Percentiles rank a stretch among this genome's conserved stretches.
Conservation (phyloP, 1,140 invertebrate genomes). For the Diuraphis noxia region DNA sequence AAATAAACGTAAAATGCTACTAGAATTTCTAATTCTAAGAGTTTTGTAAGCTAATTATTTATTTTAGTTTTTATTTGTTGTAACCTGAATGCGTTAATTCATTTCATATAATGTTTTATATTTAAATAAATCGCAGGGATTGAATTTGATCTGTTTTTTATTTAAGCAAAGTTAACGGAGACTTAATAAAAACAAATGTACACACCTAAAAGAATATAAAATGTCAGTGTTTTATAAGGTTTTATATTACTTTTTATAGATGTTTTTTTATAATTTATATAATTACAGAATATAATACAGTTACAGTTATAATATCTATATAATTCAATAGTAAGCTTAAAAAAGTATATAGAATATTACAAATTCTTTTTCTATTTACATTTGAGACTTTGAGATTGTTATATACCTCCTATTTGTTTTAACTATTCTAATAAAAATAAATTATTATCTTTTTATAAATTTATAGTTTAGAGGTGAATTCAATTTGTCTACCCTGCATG, state of each 20-base stretch:
- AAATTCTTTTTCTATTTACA: background rate
- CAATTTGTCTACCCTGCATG: background rate
- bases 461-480: background rate
- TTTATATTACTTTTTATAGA: background rate
- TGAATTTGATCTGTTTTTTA: background rate
- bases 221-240: background rate
- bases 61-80: background rate
- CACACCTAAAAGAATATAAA: background rate
- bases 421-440: background rate
- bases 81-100: background rate
- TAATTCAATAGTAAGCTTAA: background rate
- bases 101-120: background rate
- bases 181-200: background rate
- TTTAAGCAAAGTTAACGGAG: background rate
- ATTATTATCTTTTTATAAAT: background rate
- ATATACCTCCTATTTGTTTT: too few relatives aligned
- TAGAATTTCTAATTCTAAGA: too few relatives aligned
- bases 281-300: too few relatives aligned
- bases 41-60: background rate
- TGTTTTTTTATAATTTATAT: background rate
- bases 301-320: background rate
- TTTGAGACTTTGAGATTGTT: background rate
- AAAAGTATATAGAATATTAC: background rate
- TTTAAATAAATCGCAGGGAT: background rate
- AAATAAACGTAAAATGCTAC: too few relatives aligned